Base-by-base conservation (phyloP, 1,140 invertebrate species). In the Ctenoplectra terminalis region DNA sequence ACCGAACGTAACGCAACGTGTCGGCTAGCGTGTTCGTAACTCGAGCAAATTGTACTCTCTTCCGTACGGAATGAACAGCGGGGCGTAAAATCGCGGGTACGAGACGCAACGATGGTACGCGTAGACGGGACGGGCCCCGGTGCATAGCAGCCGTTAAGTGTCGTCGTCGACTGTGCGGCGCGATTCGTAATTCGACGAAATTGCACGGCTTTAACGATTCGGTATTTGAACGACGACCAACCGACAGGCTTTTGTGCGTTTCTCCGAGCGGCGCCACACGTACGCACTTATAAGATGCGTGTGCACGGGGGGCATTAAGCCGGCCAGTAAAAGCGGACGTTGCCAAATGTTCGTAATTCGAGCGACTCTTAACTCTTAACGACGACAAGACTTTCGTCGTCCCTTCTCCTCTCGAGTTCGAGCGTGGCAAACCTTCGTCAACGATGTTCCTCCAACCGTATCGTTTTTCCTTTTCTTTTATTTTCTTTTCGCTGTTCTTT, bases 131-230 rank as follows among this genome's bases (percentile, higher is more conserved):
- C 60, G 43, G 26, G 63, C 40, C 34, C 58, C 56, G 50, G 43
- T 46, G 70, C 54, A n/a, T 61, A 83, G 61, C 79, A 58, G 46
- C 69, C 77, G 75, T 85, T 85, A 85, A 84, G 46, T 71, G 64
- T 84, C 82, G 71, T 84, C 77, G 64, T 26, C 58, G 64, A 50
- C 34, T 23, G 37, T 81, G 43, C 56, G 81, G 56, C 50, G 66
- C 81, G 78, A 74, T 84, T 85, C 81, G 75, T 86, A 86, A 86
- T 85, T 86, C 72, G 84, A 81, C 83, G 83, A 86, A 85, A 85
- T 85, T 86, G 83, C 83, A 56, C 80, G 77, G 78, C 52, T 86
- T 85, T 85, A 86, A 86, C 72, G 77, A 71, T 70, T 31, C 82
- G 70, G 54, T 63, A 69, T 83, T 73, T 26, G 76, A 85, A 71